Evolutionary conservation across 1,140 invertebrate species (phyloP).

Genomic region (Vanessa tameamea): DNA sequence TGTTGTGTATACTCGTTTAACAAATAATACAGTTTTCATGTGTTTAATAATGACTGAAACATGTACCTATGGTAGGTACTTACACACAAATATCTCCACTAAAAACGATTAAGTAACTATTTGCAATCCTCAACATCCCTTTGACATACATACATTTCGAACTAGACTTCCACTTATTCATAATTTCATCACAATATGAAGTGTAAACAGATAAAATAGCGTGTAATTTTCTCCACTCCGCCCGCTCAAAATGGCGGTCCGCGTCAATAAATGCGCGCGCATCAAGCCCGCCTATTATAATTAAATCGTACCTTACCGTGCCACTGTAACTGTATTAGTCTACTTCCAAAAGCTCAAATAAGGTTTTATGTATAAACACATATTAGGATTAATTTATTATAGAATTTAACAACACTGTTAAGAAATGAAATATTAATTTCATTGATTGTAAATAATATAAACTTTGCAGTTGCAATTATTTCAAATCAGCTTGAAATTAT

Average conservation of each 20-base stretch:
- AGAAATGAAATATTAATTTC: too few species aligned
- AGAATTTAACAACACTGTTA: too few species aligned
- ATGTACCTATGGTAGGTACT: too few species aligned
- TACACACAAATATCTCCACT: too few species aligned
- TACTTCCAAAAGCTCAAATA: conserved; percentile 14
- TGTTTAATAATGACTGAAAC: too few species aligned
- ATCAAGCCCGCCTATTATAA: conserved; percentile 32
- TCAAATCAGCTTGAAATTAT: too few species aligned
- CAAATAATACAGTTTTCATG: too few species aligned
- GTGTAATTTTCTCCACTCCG: conserved; percentile 31
- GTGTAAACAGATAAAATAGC: conserved; percentile 28
- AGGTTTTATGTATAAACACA: conserved; percentile 8
- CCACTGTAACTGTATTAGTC: conserved; percentile 24
- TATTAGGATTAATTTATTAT: too few species aligned
- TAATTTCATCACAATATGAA: neutral
- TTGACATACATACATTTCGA: conserved; percentile 3
- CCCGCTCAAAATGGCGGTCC: conserved; percentile 34
- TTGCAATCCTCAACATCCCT: neutral
- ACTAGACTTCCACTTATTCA: neutral
- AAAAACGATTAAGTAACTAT: too few species aligned
- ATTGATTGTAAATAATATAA: too few species aligned
- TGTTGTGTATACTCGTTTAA: too few species aligned
- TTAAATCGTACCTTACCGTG: conserved; percentile 14
- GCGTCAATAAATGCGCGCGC: conserved; percentile 40
- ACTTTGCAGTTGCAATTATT: too few species aligned